phyloP scores from a whole-genome alignment of 2,113 vertebrate species.

The Malurus alboscapulatus region DNA sequence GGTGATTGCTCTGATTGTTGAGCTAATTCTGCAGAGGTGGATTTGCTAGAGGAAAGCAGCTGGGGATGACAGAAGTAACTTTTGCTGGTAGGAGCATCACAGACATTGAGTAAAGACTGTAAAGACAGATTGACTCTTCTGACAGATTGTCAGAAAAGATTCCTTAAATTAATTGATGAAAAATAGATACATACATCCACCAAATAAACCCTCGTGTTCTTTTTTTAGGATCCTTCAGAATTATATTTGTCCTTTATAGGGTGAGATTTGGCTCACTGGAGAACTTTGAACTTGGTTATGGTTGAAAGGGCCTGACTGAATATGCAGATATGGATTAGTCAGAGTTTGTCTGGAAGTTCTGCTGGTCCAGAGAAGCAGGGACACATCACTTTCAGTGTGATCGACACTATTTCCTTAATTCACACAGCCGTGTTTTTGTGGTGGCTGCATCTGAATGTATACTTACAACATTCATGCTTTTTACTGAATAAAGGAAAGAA shows the following conservation, averaged over 20 bases:
- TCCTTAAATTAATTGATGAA: constrained; percentile 38
- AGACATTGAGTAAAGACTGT: not conserved
- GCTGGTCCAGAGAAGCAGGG: not conserved
- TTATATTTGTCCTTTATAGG: not conserved
- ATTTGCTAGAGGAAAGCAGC: not conserved
- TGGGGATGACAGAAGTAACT: constrained; percentile 19
- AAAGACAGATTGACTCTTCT: constrained; percentile 35
- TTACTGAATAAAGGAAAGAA: not conserved
- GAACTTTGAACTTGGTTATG: not conserved
- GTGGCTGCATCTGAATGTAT: not conserved
- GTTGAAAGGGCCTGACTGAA: not conserved
- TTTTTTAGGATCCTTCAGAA: constrained; percentile 6
- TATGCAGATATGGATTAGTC: not conserved
- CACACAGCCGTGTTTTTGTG: not conserved
- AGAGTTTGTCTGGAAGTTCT: not conserved
- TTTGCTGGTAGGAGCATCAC: constrained; percentile 37
- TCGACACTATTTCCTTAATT: not conserved
- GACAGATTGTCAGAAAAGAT: constrained; percentile 35
- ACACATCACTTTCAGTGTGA: not conserved
- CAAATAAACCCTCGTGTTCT: not conserved
- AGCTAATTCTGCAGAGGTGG: constrained; percentile 7
- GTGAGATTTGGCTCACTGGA: not conserved
- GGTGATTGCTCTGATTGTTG: not conserved
- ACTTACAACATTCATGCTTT: not conserved
- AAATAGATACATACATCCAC: constrained; percentile 11